These are phyloP conservation scores for zebrafish (Danio rerio) DNA, from an alignment of 2,113 vertebrate genomes.

Conservation along the genomic window GRCz12tu NC_133182.1:23589501-23590000, in stretches of 20 bases:
- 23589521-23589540: background rate
- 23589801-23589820: too few species aligned
- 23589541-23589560: background rate
- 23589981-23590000: too few species aligned
- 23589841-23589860: background rate
- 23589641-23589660: background rate
- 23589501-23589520: background rate
- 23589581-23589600: background rate
- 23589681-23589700: background rate
- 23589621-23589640: background rate
- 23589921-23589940: too few species aligned
- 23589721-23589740: background rate
- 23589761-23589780: too few species aligned
- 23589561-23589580: background rate
- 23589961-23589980: too few species aligned
- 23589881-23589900: too few species aligned
- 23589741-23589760: too few species aligned
- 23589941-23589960: too few species aligned
- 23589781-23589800: too few species aligned
- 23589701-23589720: slow-evolving; percentile 2
- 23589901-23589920: too few species aligned
- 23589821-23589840: background rate
- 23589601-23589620: background rate
- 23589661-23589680: background rate
- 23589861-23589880: too few species aligned